A percentile compares a stretch with the other conserved stretches of the same genome.
These are phyloP conservation scores for Sussaba pulchella DNA, from an alignment of 2,888 invertebrate genomes.

Conservation along the genomic window DNA sequence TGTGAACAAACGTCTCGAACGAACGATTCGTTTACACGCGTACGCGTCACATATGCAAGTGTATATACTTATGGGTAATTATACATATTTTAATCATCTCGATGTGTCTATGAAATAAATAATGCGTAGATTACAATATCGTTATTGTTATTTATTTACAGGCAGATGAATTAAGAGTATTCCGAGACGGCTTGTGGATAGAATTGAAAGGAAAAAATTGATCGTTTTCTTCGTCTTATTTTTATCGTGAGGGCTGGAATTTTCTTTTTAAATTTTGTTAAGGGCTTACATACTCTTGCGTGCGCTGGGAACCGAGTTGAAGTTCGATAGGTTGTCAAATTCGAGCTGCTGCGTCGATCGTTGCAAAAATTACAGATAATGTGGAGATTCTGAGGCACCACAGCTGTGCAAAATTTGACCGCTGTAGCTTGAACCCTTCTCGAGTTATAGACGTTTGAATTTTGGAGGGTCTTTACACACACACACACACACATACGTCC, in stretches of 20 bases:
- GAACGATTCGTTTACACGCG: conserved; percentile 15
- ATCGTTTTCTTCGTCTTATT: conserved; percentile 6
- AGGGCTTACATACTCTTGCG: too few species aligned
- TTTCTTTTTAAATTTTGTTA: too few species aligned
- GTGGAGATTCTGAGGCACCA: too few species aligned
- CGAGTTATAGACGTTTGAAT: too few species aligned
- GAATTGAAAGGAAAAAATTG: conserved; percentile 16
- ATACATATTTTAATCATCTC: conserved; percentile 65
- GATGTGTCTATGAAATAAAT: conserved; percentile 69
- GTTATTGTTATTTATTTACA: conserved; percentile 65
- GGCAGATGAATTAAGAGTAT: conserved; percentile 44
- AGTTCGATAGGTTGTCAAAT: too few species aligned
- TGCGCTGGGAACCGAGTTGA: too few species aligned
- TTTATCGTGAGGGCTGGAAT: conserved; percentile 9
- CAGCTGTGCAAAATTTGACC: too few species aligned
- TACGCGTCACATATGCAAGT: conserved; percentile 43
- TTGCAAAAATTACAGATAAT: too few species aligned
- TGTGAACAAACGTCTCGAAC: not conserved
- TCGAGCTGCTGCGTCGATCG: too few species aligned
- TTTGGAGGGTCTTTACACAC: too few species aligned
- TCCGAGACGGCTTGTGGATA: conserved; percentile 34
- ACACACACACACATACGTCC: too few species aligned
- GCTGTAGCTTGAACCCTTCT: too few species aligned
- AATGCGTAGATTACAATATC: conserved; percentile 63
- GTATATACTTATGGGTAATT: conserved; percentile 61